Base-by-base conservation (phyloP, 2,888 invertebrate species). In the Meta bourneti region DNA sequence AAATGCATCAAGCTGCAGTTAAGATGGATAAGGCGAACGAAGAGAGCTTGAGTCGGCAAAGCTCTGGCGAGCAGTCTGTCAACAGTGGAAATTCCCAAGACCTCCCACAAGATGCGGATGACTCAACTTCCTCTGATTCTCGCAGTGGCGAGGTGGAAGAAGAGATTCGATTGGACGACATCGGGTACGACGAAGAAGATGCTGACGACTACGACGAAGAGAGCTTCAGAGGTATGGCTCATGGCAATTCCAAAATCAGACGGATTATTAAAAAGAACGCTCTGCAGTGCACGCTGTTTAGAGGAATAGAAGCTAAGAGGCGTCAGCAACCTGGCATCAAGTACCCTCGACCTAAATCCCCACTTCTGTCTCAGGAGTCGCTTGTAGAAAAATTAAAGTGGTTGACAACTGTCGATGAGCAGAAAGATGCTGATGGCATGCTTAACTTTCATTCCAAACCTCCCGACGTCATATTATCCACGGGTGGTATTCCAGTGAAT, bases 361-460 rank as follows among this genome's bases (percentile, higher is more conserved):
- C 93, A 11, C 69, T 90, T 9, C 72, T 87, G 0, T 90, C 90
- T 13, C 89, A 87, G 74, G 97, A 97, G 85, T 97, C 98, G 0
- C 95, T 98, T 71, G 97, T 98, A 89, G 98, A 98, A 94, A 96
- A 98, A 93, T 97, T 98, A 93, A 97, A 97, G 79, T 97, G 97
- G 94, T 95, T 98, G 81, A 98, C 98, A 82, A 93, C 92, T 4
- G 74, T 92, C 7, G 93, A 93, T 34, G 92, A 93, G 11, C 79
- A 81, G 8, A 81, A 89, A 85, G 85, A 92, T 11, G 34, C 19
- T 7, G 89, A 92, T 51, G 74, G 71, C 2, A 34, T 79, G 2
- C 0, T 79, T 8, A 89, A 81, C 11, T 89, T 92, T 52, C 89
- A 82, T 51, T 89, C 92, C 34, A 92, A 92, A 78, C 89, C 92